Evolutionary conservation across 2,113 vertebrate genomes (phyloP).

Genomic region (Sterna hirundo): DNA sequence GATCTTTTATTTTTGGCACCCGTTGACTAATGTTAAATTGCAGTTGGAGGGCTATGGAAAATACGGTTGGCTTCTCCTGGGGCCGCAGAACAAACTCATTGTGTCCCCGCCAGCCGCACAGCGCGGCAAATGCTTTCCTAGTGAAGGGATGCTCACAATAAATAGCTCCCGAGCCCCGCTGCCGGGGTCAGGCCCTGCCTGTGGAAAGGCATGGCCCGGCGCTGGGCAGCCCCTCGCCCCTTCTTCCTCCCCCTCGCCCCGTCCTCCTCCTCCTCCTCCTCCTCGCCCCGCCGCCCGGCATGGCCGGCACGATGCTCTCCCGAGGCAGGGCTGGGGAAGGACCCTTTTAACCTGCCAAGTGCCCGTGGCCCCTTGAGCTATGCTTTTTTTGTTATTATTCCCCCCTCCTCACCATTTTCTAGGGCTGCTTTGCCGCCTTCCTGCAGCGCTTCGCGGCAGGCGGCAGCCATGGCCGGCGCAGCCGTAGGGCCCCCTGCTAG

Average conservation of each 20-base stretch:
- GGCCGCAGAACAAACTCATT: slow-evolving; percentile 22
- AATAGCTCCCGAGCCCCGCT: neutral
- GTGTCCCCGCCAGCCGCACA: slow-evolving; percentile 5
- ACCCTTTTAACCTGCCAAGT: slow-evolving; percentile 47
- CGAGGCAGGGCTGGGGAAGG: neutral
- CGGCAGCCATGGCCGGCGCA: neutral
- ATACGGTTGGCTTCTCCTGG: neutral
- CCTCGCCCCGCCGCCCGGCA: accelerated
- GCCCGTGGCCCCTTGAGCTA: neutral
- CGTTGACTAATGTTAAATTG: slow-evolving; percentile 27
- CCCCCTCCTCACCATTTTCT: neutral
- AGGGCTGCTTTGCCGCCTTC: neutral
- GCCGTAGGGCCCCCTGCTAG: neutral
- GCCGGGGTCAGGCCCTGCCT: neutral
- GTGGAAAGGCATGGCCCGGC: neutral
- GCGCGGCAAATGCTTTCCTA: slow-evolving; percentile 27
- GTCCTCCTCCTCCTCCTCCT: neutral
- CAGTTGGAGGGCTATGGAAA: slow-evolving; percentile 46
- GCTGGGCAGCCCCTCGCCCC: neutral
- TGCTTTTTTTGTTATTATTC: neutral
- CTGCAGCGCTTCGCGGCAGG: neutral
- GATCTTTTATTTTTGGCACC: slow-evolving; percentile 56
- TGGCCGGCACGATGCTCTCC: neutral
- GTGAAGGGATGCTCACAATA: slow-evolving; percentile 41
- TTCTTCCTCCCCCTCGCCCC: neutral